Conservation (phyloP, 2,888 invertebrate species). For the Axea sp. region DNA sequence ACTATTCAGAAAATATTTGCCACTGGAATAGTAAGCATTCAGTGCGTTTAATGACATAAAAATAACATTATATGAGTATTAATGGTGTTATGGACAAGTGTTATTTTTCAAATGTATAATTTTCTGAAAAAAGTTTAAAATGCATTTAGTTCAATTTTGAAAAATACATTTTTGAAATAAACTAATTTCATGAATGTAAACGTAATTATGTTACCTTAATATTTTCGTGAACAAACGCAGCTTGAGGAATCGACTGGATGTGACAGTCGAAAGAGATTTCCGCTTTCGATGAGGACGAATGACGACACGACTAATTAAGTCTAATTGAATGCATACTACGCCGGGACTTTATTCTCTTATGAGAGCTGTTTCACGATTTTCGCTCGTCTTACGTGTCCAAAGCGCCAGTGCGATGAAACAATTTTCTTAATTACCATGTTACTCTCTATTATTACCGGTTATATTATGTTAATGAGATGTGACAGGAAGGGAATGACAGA, state of each 20-base stretch:
- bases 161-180: no score
- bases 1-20: no score
- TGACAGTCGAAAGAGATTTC: conserved; percentile 59
- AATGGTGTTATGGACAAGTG: no score
- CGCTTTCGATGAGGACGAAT: conserved; percentile 64
- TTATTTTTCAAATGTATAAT: no score
- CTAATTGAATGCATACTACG: conserved; percentile 69
- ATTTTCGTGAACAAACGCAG: conserved; percentile 1
- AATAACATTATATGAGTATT: no score
- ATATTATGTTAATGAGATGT: conserved; percentile 75
- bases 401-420: conserved; percentile 64
- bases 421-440: conserved; percentile 75
- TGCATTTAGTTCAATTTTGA: no score
- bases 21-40: no score
- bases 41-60: no score
- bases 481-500: conserved; percentile 70
- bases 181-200: no score
- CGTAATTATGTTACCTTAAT: no score
- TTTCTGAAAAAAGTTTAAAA: no score
- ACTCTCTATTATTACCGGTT: conserved; percentile 72
- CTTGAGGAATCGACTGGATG: conserved; percentile 17
- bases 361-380: conserved; percentile 55
- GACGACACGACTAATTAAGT: conserved; percentile 68
- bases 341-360: conserved; percentile 40
- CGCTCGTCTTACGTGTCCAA: conserved; percentile 57